Base-by-base conservation (phyloP, 2,797 vertebrate genomes). In the Semotilus atromaculatus region DNA sequence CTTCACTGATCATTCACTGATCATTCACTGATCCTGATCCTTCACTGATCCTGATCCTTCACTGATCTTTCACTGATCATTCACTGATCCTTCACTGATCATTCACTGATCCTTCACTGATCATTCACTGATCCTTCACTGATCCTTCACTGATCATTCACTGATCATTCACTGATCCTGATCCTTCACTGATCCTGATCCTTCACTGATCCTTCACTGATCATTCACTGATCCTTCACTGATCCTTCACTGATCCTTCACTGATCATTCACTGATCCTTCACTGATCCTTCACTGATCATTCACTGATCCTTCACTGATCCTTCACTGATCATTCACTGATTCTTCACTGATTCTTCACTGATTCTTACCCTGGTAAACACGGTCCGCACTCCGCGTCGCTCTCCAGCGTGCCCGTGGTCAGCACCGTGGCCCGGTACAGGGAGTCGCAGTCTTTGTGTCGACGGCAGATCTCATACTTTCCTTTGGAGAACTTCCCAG, bases 391-490 rank as follows among this genome's bases (percentile, higher is more conserved):
- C 90, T 99, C 97, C 0, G 98, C 97, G 3, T 99, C 98, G 0
- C 96, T 97, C 82, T 99, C 97, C 6, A 95, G 88, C 60, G 98
- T 98, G 0, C 98, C 98, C 0, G 94, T 93, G 0, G 94, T 94
- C 71, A 97, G 93, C 78, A 99, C 96, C 0, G 97, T 97, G 83
- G 98, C 97, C 80, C 97, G 95, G 89, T 97, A 99, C 90, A 98
- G 96, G 0, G 96, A 96, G 53, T 99, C 96, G 0, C 98, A 99
- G 94, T 99, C 97, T 89, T 98, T 99, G 90, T 99, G 98, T 6
- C 98, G 93, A 78, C 97, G 93, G 93, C 98, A 99, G 90, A 99
- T 98, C 93, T 99, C 97, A 81, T 99, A 99, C 70, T 97, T 98
- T 84, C 98, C 98, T 92, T 95, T 97, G 83, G 98, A 99, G 86